These are phyloP conservation scores for Tetramorium parvispinum DNA, from an alignment of 1,140 invertebrate species.

Conservation along the genomic window DNA sequence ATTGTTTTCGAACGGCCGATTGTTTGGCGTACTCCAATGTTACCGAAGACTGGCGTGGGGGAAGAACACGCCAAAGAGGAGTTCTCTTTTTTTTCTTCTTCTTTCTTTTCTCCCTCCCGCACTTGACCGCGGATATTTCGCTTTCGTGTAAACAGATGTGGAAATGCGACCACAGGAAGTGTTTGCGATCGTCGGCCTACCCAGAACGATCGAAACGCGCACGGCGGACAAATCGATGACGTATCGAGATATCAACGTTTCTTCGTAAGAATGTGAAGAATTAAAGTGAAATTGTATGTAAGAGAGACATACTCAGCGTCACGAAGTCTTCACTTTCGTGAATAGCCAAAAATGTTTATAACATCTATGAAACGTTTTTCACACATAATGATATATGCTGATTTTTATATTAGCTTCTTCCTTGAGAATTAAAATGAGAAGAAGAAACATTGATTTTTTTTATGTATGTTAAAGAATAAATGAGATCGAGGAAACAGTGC, in stretches of 20 bases:
- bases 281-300: conserved; percentile 13
- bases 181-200: background rate
- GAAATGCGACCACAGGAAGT: background rate
- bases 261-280: background rate
- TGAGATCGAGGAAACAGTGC: background rate
- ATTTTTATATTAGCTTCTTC: background rate
- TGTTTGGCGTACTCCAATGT: conserved; percentile 33
- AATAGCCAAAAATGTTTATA: background rate
- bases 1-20: conserved; percentile 55
- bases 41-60: background rate
- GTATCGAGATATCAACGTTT: background rate
- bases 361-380: background rate
- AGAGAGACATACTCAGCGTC: background rate
- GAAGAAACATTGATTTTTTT: background rate
- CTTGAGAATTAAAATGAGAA: background rate
- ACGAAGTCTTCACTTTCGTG: background rate
- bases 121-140: background rate
- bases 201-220: background rate
- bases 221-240: background rate
- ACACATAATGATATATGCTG: background rate
- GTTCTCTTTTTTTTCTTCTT: background rate
- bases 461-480: background rate
- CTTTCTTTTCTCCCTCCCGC: too few species aligned
- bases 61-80: background rate
- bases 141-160: conserved; percentile 17